Evolutionary conservation across 2,888 invertebrate genomes (phyloP).

Genomic region (Heliconius ismenius): DNA sequence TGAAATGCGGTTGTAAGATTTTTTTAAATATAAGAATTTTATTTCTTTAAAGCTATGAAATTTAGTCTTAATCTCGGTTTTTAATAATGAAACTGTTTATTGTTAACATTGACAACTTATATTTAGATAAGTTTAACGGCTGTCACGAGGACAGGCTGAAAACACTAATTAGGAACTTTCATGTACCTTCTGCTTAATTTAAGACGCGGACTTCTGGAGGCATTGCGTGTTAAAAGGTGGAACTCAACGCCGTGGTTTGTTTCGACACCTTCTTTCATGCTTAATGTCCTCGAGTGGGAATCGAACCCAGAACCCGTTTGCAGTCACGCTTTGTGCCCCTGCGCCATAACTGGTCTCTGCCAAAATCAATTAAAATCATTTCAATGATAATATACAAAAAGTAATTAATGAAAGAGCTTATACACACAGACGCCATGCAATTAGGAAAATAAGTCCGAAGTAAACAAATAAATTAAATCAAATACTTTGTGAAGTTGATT

Average conservation of each 20-base stretch:
- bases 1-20: not conserved
- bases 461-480: constrained; percentile 21
- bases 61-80: not conserved
- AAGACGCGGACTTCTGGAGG: no score
- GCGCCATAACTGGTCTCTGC: no score
- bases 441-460: constrained; percentile 10
- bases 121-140: no score
- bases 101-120: no score
- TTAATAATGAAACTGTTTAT: no score
- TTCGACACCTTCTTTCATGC: not conserved
- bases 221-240: not conserved
- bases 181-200: no score
- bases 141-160: no score
- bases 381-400: not conserved
- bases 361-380: not conserved
- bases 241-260: not conserved
- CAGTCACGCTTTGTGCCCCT: no score
- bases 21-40: not conserved
- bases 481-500: constrained; percentile 25
- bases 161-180: no score
- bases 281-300: not conserved
- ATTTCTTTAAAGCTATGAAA: not conserved
- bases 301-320: not conserved
- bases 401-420: not conserved
- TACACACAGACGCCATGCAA: constrained; percentile 2